phyloP scores from a whole-genome alignment of 1,140 invertebrate genomes.

The Delia radicum region DNA sequence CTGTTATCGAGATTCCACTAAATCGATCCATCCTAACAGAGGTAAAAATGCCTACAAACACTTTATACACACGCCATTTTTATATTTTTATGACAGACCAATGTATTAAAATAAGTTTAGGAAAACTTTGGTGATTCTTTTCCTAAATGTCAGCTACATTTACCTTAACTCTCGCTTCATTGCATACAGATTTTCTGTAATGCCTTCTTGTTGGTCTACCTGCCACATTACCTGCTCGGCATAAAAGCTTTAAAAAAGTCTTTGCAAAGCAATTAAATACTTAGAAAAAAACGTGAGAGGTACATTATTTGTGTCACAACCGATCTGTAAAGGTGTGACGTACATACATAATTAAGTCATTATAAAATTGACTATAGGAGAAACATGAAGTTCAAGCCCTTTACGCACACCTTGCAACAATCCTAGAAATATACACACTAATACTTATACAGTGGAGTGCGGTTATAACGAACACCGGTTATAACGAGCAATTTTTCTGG shows the following conservation, averaged over 20 bases:
- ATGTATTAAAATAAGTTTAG: not conserved
- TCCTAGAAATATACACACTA: not conserved
- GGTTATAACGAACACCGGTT: no score
- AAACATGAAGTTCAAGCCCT: not conserved
- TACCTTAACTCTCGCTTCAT: not conserved
- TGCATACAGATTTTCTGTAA: not conserved
- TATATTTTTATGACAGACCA: not conserved
- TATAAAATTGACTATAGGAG: not conserved
- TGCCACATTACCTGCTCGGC: not conserved
- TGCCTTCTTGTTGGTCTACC: not conserved
- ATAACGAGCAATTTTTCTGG: no score
- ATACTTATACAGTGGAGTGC: no score
- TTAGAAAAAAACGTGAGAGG: slow-evolving; percentile 7
- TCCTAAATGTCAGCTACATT: not conserved
- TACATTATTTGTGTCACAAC: not conserved
- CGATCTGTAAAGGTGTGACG: not conserved
- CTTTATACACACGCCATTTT: not conserved
- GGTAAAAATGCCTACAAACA: not conserved
- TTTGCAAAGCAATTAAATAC: slow-evolving; percentile 16
- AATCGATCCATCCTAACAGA: no score
- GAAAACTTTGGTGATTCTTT: not conserved
- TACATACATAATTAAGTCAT: slow-evolving; percentile 18
- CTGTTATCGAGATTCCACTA: no score
- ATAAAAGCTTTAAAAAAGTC: not conserved
- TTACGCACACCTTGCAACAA: not conserved